Conservation (phyloP, 1,140 invertebrate genomes). For the Calycopis cecrops region DNA sequence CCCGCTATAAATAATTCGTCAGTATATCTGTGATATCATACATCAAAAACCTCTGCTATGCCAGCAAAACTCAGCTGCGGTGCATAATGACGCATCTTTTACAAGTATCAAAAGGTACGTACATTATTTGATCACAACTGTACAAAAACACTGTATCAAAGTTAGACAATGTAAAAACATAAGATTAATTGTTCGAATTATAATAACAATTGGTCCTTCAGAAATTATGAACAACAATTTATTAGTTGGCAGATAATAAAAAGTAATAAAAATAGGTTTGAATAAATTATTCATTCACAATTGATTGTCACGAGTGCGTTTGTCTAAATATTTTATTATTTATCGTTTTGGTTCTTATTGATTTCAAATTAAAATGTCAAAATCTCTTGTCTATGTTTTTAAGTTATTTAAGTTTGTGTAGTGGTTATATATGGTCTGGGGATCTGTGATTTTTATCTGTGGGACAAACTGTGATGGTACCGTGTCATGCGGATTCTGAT, state of each 20-base stretch:
- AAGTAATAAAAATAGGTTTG: slow-evolving; percentile 67
- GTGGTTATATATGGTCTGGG: too few species aligned
- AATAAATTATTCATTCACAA: slow-evolving; percentile 54
- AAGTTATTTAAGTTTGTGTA: background rate
- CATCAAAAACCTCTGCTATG: too few species aligned
- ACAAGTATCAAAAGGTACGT: too few species aligned
- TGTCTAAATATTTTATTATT: slow-evolving; percentile 18
- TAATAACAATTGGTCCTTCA: slow-evolving; percentile 51
- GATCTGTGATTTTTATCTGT: too few species aligned
- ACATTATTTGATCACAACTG: too few species aligned
- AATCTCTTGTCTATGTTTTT: background rate
- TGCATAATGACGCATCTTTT: too few species aligned
- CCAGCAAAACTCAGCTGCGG: too few species aligned
- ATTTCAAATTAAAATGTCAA: background rate
- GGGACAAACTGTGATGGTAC: too few species aligned
- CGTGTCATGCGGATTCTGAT: too few species aligned
- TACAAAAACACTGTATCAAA: too few species aligned
- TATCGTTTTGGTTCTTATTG: slow-evolving; percentile 10
- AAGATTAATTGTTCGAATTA: slow-evolving; percentile 62
- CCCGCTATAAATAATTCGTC: too few species aligned
- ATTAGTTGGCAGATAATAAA: slow-evolving; percentile 67
- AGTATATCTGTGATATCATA: too few species aligned
- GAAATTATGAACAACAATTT: slow-evolving; percentile 40
- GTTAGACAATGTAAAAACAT: slow-evolving; percentile 38
- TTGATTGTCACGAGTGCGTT: slow-evolving; percentile 23